These are phyloP conservation scores for Onthophagus sagittarius DNA, from an alignment of 2,888 invertebrate species.

Conservation along the genomic window DNA sequence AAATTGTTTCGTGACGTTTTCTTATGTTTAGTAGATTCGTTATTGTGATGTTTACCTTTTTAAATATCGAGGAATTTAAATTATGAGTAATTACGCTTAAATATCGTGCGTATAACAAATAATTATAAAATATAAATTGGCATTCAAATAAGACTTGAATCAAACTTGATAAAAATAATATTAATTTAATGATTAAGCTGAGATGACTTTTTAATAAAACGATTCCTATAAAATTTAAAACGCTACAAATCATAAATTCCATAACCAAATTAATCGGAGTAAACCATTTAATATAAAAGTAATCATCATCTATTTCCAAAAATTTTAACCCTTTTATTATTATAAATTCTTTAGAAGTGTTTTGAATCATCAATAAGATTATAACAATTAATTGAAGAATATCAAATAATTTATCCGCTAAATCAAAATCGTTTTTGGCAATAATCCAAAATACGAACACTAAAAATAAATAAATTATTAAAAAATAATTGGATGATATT, in stretches of 20 bases:
- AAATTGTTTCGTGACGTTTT: constrained; percentile 4
- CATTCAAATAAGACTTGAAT: constrained; percentile 3
- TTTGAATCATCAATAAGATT: neutral
- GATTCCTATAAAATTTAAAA: neutral
- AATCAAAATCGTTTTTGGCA: neutral
- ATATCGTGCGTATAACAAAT: constrained; percentile 3
- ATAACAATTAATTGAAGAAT: neutral
- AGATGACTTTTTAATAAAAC: neutral
- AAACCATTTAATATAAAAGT: neutral
- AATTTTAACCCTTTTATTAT: neutral
- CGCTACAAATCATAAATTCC: neutral
- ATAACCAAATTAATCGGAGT: neutral
- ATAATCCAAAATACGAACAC: neutral
- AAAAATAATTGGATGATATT: neutral
- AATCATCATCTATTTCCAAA: neutral
- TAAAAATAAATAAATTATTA: neutral
- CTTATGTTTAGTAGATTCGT: neutral
- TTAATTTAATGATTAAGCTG: neutral
- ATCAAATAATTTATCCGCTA: neutral
- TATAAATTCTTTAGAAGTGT: neutral
- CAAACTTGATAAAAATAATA: neutral
- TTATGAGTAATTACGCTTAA: neutral
- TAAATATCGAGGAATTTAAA: neutral
- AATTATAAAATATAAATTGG: constrained; percentile 10
- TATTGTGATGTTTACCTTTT: neutral